These are phyloP conservation scores for Pipistrellus pipistrellus DNA, from an alignment of 2,797 vertebrate genomes.

Conservation along the genomic window DNA sequence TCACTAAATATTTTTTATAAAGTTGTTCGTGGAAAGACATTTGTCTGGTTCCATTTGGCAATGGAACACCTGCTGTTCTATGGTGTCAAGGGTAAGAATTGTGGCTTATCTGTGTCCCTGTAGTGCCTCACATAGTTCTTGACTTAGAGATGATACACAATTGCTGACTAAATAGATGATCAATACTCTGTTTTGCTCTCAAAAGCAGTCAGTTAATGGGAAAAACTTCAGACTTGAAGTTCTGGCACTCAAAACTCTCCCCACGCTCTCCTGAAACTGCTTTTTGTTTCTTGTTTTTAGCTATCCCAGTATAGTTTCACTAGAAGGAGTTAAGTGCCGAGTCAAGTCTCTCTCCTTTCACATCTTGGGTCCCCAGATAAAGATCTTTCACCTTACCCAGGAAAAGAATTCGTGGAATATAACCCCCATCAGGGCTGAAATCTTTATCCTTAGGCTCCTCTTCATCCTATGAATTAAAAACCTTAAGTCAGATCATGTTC, in stretches of 20 bases:
- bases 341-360: not conserved
- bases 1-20: conserved; percentile 38
- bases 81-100: not conserved
- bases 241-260: not conserved
- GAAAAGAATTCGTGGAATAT: conserved; percentile 99
- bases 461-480: conserved; percentile 92
- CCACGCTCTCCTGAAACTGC: conserved; percentile 3
- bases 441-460: conserved; percentile 97
- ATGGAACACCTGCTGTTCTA: not conserved
- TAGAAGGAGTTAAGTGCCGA: not conserved
- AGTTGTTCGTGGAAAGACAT: conserved; percentile 24
- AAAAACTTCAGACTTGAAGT: not conserved
- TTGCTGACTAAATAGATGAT: not conserved
- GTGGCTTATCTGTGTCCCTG: not conserved
- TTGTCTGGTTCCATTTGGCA: not conserved
- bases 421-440: conserved; percentile 97
- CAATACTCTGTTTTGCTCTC: not conserved
- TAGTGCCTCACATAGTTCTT: not conserved
- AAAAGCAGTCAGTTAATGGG: conserved; percentile 21
- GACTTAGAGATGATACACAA: not conserved
- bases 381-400: conserved; percentile 91
- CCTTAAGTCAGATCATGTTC: conserved; percentile 20
- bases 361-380: not conserved
- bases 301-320: not conserved
- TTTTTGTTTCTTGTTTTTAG: not conserved